phyloP scores from a whole-genome alignment of 2,797 vertebrate genomes.

The Pitangus sulphuratus region DNA sequence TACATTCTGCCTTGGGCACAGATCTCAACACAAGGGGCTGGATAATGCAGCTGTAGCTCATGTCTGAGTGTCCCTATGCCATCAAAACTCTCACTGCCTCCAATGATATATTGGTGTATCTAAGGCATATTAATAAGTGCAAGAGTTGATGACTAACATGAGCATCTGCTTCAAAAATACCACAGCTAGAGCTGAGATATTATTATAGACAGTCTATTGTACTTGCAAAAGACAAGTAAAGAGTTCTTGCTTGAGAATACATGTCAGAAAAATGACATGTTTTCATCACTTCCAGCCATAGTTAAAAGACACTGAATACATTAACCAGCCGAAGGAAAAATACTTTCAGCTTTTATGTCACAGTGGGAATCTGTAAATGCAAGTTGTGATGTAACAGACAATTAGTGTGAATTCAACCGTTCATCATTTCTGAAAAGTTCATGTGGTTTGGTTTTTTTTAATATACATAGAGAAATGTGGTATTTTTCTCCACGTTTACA shows the following conservation, averaged over 20 bases:
- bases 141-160: slow-evolving; percentile 61
- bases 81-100: not conserved
- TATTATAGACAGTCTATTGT: slow-evolving; percentile 71
- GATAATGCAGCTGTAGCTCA: not conserved
- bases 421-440: slow-evolving; percentile 18
- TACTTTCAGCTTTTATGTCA: slow-evolving; percentile 58
- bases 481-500: not conserved
- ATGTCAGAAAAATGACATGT: slow-evolving; percentile 75
- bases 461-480: not conserved
- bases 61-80: not conserved
- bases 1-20: not conserved
- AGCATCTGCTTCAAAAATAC: slow-evolving; percentile 63
- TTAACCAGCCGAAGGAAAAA: slow-evolving; percentile 65
- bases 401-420: slow-evolving; percentile 36
- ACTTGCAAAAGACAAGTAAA: slow-evolving; percentile 72
- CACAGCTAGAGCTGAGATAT: slow-evolving; percentile 44
- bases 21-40: not conserved
- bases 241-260: slow-evolving; percentile 68
- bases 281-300: slow-evolving; percentile 68
- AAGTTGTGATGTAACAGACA: slow-evolving; percentile 60
- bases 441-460: not conserved
- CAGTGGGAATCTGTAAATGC: slow-evolving; percentile 55
- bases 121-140: not conserved
- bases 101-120: not conserved
- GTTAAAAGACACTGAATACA: slow-evolving; percentile 70